Evolutionary conservation across 2,113 vertebrate genomes (phyloP), one percentile per base, ranked within the genome.

Genomic region (Stercorarius parasiticus): DNA sequence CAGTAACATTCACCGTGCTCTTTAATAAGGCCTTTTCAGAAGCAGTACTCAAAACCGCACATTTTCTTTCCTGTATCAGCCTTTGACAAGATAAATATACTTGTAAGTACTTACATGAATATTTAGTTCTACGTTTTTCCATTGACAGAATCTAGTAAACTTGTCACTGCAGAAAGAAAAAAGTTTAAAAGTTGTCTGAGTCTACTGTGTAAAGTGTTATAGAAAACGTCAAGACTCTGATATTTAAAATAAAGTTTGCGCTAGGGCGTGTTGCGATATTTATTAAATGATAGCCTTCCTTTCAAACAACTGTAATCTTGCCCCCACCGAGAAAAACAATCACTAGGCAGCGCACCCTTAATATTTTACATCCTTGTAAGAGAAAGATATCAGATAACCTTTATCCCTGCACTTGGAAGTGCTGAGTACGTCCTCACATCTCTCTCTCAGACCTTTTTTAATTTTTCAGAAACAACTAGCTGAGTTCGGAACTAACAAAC

Each of bases 121-220:
- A 97, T 99, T 99, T 96, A 99, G 98, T 96, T 99, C 99, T 81
- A 99, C 99, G 34, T 99, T 99, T 98, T 99, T 99, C 99, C 99
- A 99, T 97, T 99, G 99, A 97, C 99, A 99, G 86, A 99, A 99
- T 56, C 99, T 98, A 82, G 99, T 99, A 94, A 99, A 99, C 96
- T 99, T 99, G 97, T 99, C 99, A 87, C 99, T 99, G 98, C 22
- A 52, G 90, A 86, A 65, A 88, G 26, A 91, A 50, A 91, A 45
- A 82, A 91, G 70, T 91, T 88, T 17, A 78, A 30, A 88, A 96
- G 85, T 97, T 72, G 94, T 77, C 80, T 59, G 61, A 93, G 92
- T 82, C 69, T 58, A 26, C 72, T 86, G 73, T 21, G 40, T 27
- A 40, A 86, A 88, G 74, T n/a, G 61, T 40, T 50, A 74, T 1